Evolutionary conservation across 2,113 vertebrate genomes (phyloP).

Genomic region (Ctenodactylus gundi): DNA sequence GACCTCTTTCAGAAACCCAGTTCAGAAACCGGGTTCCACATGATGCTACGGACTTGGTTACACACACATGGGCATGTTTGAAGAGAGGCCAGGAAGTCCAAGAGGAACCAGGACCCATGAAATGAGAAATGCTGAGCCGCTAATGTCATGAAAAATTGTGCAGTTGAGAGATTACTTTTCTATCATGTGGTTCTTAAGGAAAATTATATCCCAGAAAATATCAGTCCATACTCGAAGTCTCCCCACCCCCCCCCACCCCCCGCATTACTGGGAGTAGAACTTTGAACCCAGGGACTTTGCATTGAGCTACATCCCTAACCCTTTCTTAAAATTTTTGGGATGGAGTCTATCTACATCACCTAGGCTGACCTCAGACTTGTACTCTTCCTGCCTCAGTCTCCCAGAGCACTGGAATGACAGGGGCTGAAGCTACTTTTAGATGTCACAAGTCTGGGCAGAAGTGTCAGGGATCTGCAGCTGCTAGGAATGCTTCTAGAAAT

Average conservation of each 20-base stretch:
- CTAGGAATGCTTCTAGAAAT: fast-evolving
- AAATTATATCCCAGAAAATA: neutral
- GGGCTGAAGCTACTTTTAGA: neutral
- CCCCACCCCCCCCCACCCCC: too few species aligned
- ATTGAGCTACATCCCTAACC: neutral
- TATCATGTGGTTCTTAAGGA: neutral
- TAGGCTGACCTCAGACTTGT: neutral
- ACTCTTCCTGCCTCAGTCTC: neutral
- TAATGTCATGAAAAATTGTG: neutral
- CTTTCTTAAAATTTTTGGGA: neutral
- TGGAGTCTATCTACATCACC: neutral
- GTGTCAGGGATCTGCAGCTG: fast-evolving
- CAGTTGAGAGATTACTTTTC: neutral
- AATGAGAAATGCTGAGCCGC: too few species aligned
- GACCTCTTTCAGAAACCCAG: neutral
- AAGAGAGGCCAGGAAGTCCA: neutral
- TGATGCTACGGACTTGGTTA: neutral
- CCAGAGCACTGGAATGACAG: neutral
- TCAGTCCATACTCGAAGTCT: neutral
- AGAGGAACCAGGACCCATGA: too few species aligned
- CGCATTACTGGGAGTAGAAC: too few species aligned
- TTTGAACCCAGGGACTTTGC: neutral
- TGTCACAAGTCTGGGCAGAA: neutral
- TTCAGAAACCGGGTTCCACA: too few species aligned
- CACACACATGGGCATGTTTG: neutral